A percentile compares a stretch with the other conserved stretches of the same genome.
These are phyloP conservation scores for Megaceryle maxima DNA, from an alignment of 2,113 vertebrate genomes.

Conservation along the genomic window DNA sequence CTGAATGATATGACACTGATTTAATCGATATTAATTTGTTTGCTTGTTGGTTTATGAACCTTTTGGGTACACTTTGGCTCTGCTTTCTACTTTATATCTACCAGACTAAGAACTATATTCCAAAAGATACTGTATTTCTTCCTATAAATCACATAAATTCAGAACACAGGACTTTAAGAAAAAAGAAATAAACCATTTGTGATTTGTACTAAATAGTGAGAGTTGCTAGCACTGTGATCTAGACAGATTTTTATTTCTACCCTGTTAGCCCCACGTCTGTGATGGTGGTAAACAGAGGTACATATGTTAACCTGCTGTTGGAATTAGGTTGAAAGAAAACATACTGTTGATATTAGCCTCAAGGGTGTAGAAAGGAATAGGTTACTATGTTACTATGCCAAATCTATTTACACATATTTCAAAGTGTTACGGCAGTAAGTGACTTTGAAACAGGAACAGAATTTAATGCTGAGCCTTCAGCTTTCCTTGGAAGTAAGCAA, in stretches of 20 bases:
- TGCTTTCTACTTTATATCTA: neutral
- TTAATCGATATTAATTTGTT: neutral
- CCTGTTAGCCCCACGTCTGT: neutral
- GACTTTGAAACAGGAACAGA: neutral
- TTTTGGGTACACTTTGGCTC: neutral
- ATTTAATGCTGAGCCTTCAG: neutral
- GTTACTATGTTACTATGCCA: neutral
- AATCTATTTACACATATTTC: constrained; percentile 16
- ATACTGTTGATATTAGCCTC: neutral
- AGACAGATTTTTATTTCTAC: neutral
- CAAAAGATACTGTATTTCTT: neutral
- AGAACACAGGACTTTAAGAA: neutral
- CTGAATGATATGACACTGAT: neutral
- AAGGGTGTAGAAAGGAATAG: neutral
- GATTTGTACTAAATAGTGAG: neutral
- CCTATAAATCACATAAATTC: neutral
- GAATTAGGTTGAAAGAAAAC: neutral
- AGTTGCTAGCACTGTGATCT: neutral
- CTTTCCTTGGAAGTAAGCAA: neutral
- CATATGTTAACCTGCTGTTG: neutral
- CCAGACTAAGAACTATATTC: neutral
- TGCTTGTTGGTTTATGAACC: neutral
- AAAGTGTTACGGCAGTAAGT: neutral
- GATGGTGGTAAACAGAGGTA: neutral
- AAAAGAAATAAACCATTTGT: neutral